Evolutionary conservation across 2,797 vertebrate genomes (phyloP).

Genomic region (Poecilia wingei): DNA sequence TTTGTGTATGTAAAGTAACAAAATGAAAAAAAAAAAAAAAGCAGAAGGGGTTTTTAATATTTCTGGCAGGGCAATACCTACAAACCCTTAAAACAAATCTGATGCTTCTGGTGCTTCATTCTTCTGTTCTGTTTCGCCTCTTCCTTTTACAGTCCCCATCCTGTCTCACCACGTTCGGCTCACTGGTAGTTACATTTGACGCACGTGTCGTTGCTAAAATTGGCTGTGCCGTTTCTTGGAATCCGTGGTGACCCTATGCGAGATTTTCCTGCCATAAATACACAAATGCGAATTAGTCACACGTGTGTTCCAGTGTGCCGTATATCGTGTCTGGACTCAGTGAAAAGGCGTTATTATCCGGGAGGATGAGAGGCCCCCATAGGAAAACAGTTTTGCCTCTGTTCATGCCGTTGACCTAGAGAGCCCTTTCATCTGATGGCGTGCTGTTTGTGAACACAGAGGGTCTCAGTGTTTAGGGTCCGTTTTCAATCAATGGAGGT

Average conservation of each 20-base stretch:
- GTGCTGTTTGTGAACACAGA: slow-evolving; percentile 76
- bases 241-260: slow-evolving; percentile 43
- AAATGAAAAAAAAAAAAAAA: background rate
- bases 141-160: slow-evolving; percentile 15
- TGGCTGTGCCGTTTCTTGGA: slow-evolving; percentile 45
- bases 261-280: slow-evolving; percentile 57
- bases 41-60: background rate
- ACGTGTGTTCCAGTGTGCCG: slow-evolving; percentile 59
- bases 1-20: background rate
- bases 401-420: slow-evolving; percentile 73
- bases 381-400: slow-evolving; percentile 79
- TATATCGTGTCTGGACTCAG: slow-evolving; percentile 45
- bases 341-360: slow-evolving; percentile 69
- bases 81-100: slow-evolving; percentile 46
- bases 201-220: slow-evolving; percentile 55
- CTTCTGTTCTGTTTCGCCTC: slow-evolving; percentile 38
- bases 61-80: slow-evolving; percentile 21
- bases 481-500: slow-evolving; percentile 44
- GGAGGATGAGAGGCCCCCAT: slow-evolving; percentile 43
- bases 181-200: slow-evolving; percentile 53
- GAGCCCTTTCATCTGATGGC: slow-evolving; percentile 67
- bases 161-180: slow-evolving; percentile 41
- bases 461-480: slow-evolving; percentile 51
- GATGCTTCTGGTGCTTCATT: slow-evolving; percentile 34
- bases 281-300: slow-evolving; percentile 72